A percentile compares a stretch with the other conserved stretches of the same genome.
phyloP scores from a whole-genome alignment of 2,888 invertebrate species.

The Caenorhabditis plicata region DNA sequence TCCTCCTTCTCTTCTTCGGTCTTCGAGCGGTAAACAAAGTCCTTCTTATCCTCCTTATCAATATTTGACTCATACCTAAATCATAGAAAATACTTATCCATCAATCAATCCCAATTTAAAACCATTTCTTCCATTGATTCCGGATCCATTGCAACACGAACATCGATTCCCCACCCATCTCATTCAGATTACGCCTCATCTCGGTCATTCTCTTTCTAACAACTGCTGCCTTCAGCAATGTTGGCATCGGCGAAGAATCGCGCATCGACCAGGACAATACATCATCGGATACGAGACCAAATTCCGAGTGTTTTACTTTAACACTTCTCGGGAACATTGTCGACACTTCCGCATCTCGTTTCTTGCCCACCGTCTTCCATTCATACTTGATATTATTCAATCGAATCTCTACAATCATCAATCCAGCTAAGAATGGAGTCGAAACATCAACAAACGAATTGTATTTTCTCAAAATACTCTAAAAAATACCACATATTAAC shows the following conservation, averaged over 20 bases:
- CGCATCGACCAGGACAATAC: slow-evolving; percentile 34
- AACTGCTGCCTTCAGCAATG: slow-evolving; percentile 35
- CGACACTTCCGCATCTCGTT: slow-evolving; percentile 5
- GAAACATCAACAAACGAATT: slow-evolving; percentile 40
- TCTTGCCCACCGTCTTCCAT: slow-evolving; percentile 14
- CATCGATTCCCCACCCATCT: slow-evolving; percentile 6
- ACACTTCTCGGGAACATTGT: slow-evolving; percentile 24
- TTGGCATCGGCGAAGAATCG: slow-evolving; percentile 44
- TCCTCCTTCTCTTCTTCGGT: slow-evolving; percentile 50
- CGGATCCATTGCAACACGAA: slow-evolving; percentile 42
- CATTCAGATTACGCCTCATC: slow-evolving; percentile 4
- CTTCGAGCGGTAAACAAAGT: slow-evolving; percentile 53
- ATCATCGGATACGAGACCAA: slow-evolving; percentile 19
- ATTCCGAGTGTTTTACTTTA: background rate
- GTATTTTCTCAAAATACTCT: slow-evolving; percentile 29
- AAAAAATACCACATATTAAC: slow-evolving; percentile 1
- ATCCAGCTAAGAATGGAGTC: slow-evolving; percentile 29
- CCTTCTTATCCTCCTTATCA: slow-evolving; percentile 41
- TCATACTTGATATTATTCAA: slow-evolving; percentile 12
- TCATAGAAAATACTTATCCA: background rate
- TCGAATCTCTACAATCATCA: slow-evolving; percentile 18
- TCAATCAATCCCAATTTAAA: background rate
- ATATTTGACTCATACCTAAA: slow-evolving; percentile 45
- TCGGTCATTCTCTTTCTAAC: slow-evolving; percentile 15
- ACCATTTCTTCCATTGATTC: slow-evolving; percentile 51